Percentiles rank a stretch among this genome's conserved stretches.
phyloP scores from a whole-genome alignment of 2,113 vertebrate species.

The Trochalopteron elliotii region DNA sequence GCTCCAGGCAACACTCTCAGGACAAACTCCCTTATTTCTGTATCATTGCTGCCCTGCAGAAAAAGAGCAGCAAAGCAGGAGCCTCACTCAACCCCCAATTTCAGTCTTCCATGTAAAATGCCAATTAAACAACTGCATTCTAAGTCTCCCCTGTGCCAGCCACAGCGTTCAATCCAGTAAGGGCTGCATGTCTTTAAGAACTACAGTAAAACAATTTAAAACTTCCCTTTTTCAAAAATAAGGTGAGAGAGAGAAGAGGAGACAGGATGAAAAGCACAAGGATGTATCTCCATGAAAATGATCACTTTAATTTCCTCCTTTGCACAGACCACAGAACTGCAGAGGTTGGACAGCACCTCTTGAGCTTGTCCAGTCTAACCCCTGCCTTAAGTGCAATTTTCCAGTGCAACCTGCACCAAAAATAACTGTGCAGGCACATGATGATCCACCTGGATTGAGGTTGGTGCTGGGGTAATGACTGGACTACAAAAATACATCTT shows the following conservation, averaged over 20 bases:
- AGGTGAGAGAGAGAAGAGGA: neutral
- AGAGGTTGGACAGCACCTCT: neutral
- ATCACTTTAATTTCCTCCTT: neutral
- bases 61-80: neutral
- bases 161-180: fast-evolving
- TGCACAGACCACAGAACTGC: neutral
- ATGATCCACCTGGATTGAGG: neutral
- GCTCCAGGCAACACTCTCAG: neutral
- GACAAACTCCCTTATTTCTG: neutral
- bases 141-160: neutral
- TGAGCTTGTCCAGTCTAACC: neutral
- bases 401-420: neutral
- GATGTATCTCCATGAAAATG: neutral
- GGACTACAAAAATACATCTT: neutral
- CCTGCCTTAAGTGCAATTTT: neutral
- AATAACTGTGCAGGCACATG: neutral
- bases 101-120: neutral
- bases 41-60: neutral
- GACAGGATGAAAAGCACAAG: neutral
- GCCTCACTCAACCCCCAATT: neutral
- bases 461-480: neutral
- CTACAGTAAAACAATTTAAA: neutral
- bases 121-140: neutral
- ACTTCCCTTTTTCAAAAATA: neutral
- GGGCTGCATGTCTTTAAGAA: neutral